Conservation (phyloP, 30 jellyfish, hydroid and myxozoan species). For the Pseudorhiza aurosa region DNA sequence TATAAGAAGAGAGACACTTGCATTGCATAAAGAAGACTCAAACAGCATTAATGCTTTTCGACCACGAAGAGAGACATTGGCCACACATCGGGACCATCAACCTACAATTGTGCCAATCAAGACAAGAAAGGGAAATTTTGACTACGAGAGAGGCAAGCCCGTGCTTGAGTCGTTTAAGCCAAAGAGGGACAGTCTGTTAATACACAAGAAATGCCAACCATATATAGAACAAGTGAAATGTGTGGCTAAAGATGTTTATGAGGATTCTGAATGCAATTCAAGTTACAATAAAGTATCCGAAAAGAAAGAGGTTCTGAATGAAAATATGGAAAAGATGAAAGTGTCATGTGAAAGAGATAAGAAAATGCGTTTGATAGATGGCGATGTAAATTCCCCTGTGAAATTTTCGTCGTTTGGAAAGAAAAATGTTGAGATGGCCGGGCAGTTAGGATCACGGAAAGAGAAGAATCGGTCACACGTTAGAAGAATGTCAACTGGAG, state of each 20-base stretch:
- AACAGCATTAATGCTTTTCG: conserved; percentile 52
- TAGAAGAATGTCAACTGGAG: conserved; percentile 69
- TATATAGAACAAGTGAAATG: conserved; percentile 30
- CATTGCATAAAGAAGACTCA: conserved; percentile 43
- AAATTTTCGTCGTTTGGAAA: conserved; percentile 58
- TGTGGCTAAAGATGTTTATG: conserved; percentile 53
- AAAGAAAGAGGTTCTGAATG: background rate
- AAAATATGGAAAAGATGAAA: background rate
- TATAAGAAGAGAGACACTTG: conserved; percentile 50
- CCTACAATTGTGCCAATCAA: conserved; percentile 52
- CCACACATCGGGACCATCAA: conserved; percentile 18
- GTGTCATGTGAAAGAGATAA: background rate
- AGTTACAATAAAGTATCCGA: background rate
- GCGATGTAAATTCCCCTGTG: conserved; percentile 46
- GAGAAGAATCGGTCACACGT: background rate
- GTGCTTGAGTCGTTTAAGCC: conserved; percentile 68
- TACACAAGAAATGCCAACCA: conserved; percentile 61
- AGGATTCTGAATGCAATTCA: conserved; percentile 25
- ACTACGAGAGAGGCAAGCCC: conserved; percentile 43
- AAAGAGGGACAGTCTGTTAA: conserved; percentile 58
- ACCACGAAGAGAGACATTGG: conserved; percentile 67
- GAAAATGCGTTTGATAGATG: background rate
- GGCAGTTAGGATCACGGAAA: background rate
- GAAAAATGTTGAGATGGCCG: background rate
- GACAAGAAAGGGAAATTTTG: conserved; percentile 49